Evolutionary conservation across 2,113 vertebrate genomes (phyloP).

Genomic region (Epinephelus moara): DNA sequence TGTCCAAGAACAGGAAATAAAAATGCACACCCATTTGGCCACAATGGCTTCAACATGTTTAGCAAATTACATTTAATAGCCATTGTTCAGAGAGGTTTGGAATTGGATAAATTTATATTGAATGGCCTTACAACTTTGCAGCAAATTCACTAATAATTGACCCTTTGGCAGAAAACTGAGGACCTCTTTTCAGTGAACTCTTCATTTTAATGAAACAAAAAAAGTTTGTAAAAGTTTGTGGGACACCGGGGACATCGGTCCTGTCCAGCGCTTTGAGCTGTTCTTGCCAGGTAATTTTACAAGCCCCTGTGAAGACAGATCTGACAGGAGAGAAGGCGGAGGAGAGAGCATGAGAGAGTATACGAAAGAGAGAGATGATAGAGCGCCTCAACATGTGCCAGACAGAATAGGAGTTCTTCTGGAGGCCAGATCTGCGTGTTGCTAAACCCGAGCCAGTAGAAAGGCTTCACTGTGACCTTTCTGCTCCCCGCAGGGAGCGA

Average conservation of each 20-base stretch:
- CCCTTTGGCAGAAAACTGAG: conserved; percentile 38
- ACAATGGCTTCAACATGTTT: conserved; percentile 48
- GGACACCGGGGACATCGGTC: conserved; percentile 59
- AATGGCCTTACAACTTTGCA: conserved; percentile 55
- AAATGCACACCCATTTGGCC: conserved; percentile 23
- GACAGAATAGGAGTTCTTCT: conserved; percentile 72
- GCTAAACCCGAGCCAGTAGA: conserved; percentile 54
- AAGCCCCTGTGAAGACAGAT: conserved; percentile 73
- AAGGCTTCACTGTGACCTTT: conserved; percentile 67
- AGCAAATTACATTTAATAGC: conserved; percentile 53
- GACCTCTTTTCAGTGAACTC: conserved; percentile 61
- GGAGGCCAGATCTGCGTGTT: conserved; percentile 58
- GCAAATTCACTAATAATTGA: conserved; percentile 52
- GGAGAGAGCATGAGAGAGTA: conserved; percentile 34
- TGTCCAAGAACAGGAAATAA: conserved; percentile 44
- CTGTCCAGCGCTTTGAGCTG: conserved; percentile 63
- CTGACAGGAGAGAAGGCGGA: conserved; percentile 65
- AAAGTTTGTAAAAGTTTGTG: conserved; percentile 68
- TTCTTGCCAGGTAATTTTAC: conserved; percentile 78
- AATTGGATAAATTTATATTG: conserved; percentile 45
- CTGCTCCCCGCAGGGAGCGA: conserved; percentile 53
- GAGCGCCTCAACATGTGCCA: conserved; percentile 63
- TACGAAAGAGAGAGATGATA: conserved; percentile 58
- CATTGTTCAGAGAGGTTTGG: conserved; percentile 37
- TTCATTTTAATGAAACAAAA: conserved; percentile 70